A percentile compares a stretch with the other conserved stretches of the same genome.
Evolutionary conservation across 30 jellyfish, hydroid and myxozoan species (phyloP).

Genomic region (Clytia hemisphaerica): DNA sequence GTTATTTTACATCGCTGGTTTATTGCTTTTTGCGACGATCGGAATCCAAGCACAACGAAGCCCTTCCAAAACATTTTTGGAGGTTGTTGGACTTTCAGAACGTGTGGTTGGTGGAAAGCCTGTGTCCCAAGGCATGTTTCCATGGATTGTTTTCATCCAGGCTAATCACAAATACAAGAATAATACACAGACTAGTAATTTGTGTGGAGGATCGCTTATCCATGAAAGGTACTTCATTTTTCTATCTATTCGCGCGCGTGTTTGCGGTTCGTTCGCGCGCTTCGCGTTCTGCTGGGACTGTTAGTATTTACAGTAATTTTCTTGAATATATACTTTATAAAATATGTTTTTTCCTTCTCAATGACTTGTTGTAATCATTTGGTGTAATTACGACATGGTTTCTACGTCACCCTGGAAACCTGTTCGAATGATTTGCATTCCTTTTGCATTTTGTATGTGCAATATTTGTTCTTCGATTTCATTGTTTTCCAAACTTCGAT

Average conservation of each 20-base stretch:
- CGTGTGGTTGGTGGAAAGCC: conserved; percentile 13
- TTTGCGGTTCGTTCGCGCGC: background rate
- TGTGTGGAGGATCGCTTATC: conserved; percentile 21
- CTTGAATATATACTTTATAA: background rate
- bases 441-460: too few relatives aligned
- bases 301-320: background rate
- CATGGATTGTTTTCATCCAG: conserved; percentile 11
- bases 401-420: too few relatives aligned
- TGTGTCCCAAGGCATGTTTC: background rate
- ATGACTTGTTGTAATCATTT: too few relatives aligned
- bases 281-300: background rate
- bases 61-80: background rate
- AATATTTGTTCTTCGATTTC: too few relatives aligned
- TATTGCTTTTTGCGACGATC: too few relatives aligned
- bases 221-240: conserved; percentile 2
- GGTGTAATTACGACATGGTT: too few relatives aligned
- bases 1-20: too few relatives aligned
- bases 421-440: too few relatives aligned
- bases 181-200: conserved; percentile 11
- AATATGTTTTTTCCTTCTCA: too few relatives aligned
- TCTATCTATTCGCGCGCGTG: background rate
- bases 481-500: too few relatives aligned
- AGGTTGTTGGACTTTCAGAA: background rate
- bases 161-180: conserved; percentile 4
- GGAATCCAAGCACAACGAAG: background rate